These are phyloP conservation scores for Myiopsitta monachus DNA, from an alignment of 2,113 vertebrate genomes.

Conservation along the genomic window DNA sequence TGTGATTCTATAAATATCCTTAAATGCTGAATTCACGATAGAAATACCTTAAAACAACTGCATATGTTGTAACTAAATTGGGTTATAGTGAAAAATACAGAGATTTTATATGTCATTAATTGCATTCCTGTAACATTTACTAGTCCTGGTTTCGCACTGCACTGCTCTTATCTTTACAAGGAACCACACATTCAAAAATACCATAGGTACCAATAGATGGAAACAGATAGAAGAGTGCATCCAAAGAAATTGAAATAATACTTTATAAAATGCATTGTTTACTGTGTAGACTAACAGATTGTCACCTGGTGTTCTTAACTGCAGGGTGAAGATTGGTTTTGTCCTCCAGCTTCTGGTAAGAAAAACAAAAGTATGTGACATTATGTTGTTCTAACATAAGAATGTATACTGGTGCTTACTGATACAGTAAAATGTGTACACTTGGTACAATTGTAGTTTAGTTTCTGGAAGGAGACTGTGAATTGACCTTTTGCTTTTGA, in stretches of 20 bases:
- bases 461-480: background rate
- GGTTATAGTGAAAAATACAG: background rate
- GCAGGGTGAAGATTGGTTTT: background rate
- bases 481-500: background rate
- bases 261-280: background rate
- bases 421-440: background rate
- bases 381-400: background rate
- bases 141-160: background rate
- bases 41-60: background rate
- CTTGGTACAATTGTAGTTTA: background rate
- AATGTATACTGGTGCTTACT: background rate
- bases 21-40: background rate
- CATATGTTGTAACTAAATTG: background rate
- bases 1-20: background rate
- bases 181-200: background rate
- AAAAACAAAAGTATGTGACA: background rate
- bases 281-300: background rate
- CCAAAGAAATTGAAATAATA: background rate
- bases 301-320: background rate
- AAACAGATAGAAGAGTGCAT: background rate
- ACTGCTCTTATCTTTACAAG: background rate
- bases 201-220: background rate
- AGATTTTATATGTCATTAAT: background rate
- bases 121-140: background rate
- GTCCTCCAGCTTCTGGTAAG: background rate